A percentile compares a stretch with the other conserved stretches of the same genome.
Conservation (phyloP, 2,113 vertebrate genomes). For the Cheilinus undulatus region DNA sequence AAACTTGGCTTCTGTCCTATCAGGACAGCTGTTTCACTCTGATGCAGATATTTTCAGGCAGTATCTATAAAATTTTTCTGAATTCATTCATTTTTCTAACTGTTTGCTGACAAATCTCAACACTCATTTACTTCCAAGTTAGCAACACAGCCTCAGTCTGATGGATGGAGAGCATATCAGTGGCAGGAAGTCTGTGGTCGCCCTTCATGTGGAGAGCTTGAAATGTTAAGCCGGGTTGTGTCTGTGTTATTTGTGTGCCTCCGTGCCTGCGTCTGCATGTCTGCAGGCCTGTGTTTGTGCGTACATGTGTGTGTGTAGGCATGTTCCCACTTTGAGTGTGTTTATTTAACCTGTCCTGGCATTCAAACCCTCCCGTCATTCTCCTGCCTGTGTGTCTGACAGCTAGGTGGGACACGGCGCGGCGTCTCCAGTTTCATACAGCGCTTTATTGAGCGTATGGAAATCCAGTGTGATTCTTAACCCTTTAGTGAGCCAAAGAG, state of each 20-base stretch:
- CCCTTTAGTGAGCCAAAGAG: conserved; percentile 25
- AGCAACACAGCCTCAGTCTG: conserved; percentile 25
- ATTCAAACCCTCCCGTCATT: conserved; percentile 60
- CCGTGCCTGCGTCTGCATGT: conserved; percentile 12
- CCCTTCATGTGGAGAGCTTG: conserved; percentile 70
- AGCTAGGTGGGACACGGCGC: conserved; percentile 65
- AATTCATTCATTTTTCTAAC: not conserved
- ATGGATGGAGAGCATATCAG: conserved; percentile 60
- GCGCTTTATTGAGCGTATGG: conserved; percentile 54
- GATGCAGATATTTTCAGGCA: not conserved
- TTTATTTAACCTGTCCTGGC: conserved; percentile 76
- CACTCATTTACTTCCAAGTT: not conserved
- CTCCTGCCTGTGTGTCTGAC: conserved; percentile 61
- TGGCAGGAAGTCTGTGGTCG: conserved; percentile 74
- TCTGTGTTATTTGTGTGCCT: conserved; percentile 59
- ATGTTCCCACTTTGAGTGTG: conserved; percentile 53
- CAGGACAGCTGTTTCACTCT: conserved; percentile 34
- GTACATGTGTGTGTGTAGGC: conserved; percentile 36
- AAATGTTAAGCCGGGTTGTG: conserved; percentile 59
- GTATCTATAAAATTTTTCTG: not conserved
- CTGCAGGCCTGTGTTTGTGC: conserved; percentile 7
- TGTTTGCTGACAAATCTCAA: conserved; percentile 12
- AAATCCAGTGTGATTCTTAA: conserved; percentile 54
- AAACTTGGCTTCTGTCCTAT: conserved; percentile 55
- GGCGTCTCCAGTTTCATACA: conserved; percentile 70